phyloP scores from a whole-genome alignment of 2,797 vertebrate genomes.

The Poecile montanus region DNA sequence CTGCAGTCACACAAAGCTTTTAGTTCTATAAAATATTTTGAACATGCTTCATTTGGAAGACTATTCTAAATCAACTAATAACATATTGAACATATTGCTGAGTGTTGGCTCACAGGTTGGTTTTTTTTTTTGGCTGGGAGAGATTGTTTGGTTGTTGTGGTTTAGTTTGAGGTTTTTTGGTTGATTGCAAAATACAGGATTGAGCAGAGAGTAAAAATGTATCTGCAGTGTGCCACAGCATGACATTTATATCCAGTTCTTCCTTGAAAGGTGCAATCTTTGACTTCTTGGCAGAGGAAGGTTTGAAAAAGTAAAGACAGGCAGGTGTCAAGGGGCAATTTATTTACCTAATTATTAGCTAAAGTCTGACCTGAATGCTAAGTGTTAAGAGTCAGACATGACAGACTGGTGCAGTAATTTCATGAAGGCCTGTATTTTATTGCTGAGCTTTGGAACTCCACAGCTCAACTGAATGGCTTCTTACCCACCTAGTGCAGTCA shows the following conservation, averaged over 20 bases:
- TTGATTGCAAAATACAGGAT: not conserved
- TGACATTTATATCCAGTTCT: not conserved
- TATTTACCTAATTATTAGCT: not conserved
- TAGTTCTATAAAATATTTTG: constrained; percentile 36
- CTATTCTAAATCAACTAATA: not conserved
- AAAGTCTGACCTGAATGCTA: not conserved
- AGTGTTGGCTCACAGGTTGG: not conserved
- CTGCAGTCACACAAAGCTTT: constrained; percentile 21
- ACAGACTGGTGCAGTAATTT: not conserved
- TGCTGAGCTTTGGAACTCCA: not conserved
- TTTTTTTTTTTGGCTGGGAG: not conserved
- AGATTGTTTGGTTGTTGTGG: not conserved
- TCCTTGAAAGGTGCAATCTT: not conserved
- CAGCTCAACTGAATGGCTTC: not conserved
- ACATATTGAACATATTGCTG: not conserved
- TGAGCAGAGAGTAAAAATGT: not conserved
- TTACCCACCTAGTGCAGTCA: not conserved
- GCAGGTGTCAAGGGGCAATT: not conserved
- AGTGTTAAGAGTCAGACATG: not conserved
- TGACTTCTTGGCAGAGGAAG: not conserved
- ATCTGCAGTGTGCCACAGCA: not conserved
- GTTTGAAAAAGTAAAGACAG: not conserved
- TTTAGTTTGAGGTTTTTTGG: fast-evolving
- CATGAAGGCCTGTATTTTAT: not conserved
- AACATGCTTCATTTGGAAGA: not conserved